Percentiles rank a stretch among this genome's conserved stretches.
These are phyloP conservation scores for Psittacula echo DNA, from an alignment of 2,797 vertebrate genomes.

Conservation along the genomic window DNA sequence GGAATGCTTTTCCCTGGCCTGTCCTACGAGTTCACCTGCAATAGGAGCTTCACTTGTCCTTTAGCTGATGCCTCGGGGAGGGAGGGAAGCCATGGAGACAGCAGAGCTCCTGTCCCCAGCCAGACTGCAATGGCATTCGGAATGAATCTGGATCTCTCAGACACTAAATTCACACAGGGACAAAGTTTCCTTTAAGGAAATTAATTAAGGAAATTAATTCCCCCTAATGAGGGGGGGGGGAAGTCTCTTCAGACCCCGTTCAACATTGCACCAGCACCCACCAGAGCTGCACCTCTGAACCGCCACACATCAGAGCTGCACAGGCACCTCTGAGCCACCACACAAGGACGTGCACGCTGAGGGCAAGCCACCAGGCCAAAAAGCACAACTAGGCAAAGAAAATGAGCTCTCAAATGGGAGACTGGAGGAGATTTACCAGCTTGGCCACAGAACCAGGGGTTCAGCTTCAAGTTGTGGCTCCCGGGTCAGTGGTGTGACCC, in stretches of 20 bases:
- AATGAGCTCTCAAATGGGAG: neutral
- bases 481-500: neutral
- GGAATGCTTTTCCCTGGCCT: neutral
- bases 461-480: neutral
- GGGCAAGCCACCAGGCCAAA: neutral
- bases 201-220: neutral
- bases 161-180: neutral
- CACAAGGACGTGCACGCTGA: neutral
- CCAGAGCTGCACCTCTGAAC: neutral
- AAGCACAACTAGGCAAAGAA: neutral
- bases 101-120: neutral
- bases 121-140: neutral
- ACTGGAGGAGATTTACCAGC: neutral
- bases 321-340: neutral
- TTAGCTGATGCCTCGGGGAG: neutral
- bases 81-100: neutral
- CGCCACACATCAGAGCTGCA: neutral
- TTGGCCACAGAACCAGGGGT: neutral
- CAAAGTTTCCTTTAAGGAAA: neutral
- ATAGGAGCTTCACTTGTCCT: neutral
- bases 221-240: neutral
- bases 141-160: neutral
- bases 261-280: neutral
- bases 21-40: neutral
- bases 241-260: neutral